Base-by-base conservation (phyloP, 1,140 invertebrate genomes). In the Euura saliciscinereae region DNA sequence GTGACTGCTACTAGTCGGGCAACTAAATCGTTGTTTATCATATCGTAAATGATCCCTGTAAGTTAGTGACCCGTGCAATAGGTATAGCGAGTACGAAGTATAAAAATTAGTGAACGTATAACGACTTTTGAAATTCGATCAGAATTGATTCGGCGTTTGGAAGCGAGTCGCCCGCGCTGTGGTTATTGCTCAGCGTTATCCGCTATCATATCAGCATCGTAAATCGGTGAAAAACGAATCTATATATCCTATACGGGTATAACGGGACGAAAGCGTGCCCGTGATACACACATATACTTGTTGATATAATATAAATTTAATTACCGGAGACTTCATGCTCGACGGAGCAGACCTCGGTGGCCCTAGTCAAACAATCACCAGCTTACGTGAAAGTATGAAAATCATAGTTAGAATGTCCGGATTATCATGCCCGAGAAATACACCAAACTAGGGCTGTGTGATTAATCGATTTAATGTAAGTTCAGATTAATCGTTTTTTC, bases 271-370 rank as follows among this genome's bases (percentile, higher is more conserved):
- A 59, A n/a, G 51, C 28, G 28, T 28, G 51, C 13, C 10, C 51
- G 51, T 8, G 13, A 28, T 28, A 59, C 51, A 59, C 51, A n/a
- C 51, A 3, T n/a, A 59, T n/a, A n/a, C 51, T 6, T 74, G 64
- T 84, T 78, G 81, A 84, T 83, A 78, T 78, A 78, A 85, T 85
- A 85, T 85, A 85, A 86, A 86, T 86, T 86, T 86, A 85, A 86
- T 86, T 85, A 86, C 80, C 80, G 78, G 74, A 67, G 10, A 77
- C 80, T 85, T 85, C 82, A 85, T 84, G 83, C 84, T 82, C 80
- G 78, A 84, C 69, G 78, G 80, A 83, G 80, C 82, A 84, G 79
- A 81, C 79, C 78, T 79, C 79, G 74, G 78, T 80, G 78, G 79
- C 79, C 79, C 75, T 73, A 77, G 73, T 78, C 78, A 84, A 85